Evolutionary conservation across 2,888 invertebrate species (phyloP), one percentile per base, ranked within the genome.

Genomic region (Metallyticus violacea): DNA sequence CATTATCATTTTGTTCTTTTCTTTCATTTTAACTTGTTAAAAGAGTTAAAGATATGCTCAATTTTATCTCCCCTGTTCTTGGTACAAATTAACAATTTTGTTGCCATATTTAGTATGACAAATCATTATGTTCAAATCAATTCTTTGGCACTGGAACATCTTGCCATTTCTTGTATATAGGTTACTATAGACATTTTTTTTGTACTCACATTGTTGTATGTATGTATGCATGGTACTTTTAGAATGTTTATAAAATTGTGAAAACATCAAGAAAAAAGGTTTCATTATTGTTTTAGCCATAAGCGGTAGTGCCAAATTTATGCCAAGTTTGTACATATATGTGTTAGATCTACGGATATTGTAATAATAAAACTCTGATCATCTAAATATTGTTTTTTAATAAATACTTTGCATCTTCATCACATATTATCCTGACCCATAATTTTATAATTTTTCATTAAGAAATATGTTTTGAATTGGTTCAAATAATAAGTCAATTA

Each of bases 241-340:
- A 40, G 26, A 77, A 26, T 83, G 83, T 83, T 77, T 77, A 83
- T 77, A 83, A 28, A 83, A 77, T n/a, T 83, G 83, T 83, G 83
- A 83, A 83, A 77, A 83, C 77, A 28, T 62, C 25, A 83, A 83
- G 28, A 77, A 86, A 77, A 86, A 82, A 26, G 82, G 27, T 30
- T 78, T 30, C 26, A 82, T 30, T 83, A 77, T 83, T 86, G 62
- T 78, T 88, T 85, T 88, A 89, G 89, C 89, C 89, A 89, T 89
- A 89, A 86, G 83, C 87, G 87, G 89, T 89, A 89, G 89, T 89
- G 89, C 89, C 89, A 89, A 89, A 89, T 89, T 89, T 88, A 77
- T 83, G 76, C 77, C 77, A 83, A 76, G 62, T 77, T 77, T 83
- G 83, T 83, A 83, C 76, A 83, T 83, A 83, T 15, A 26, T 83